Conservation (phyloP, 2,797 vertebrate genomes). For the Ctenopoma multispine region DNA sequence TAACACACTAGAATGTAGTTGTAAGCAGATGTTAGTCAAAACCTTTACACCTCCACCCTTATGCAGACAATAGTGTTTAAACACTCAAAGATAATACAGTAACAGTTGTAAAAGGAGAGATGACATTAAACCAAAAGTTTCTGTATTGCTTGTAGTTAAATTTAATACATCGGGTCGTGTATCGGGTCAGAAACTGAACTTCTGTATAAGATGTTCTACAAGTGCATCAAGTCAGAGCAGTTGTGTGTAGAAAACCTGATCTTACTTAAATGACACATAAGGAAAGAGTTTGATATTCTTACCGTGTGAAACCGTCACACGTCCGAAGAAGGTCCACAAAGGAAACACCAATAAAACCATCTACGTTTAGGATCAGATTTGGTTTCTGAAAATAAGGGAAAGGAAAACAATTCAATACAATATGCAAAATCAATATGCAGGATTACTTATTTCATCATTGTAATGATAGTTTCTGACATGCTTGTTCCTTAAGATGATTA, state of each 20-base stretch:
- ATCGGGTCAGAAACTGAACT: too few relatives aligned
- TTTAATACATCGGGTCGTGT: too few relatives aligned
- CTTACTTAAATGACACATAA: background rate
- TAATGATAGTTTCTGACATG: background rate
- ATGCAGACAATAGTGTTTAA: too few relatives aligned
- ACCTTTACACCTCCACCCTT: background rate
- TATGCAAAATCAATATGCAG: too few relatives aligned
- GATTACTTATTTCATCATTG: background rate
- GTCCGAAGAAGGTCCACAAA: slow-evolving; percentile 96
- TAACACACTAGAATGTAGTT: background rate
- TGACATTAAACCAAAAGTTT: too few relatives aligned
- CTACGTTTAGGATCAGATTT: slow-evolving; percentile 98
- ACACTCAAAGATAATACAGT: too few relatives aligned
- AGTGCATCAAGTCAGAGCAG: background rate
- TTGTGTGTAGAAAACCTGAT: background rate
- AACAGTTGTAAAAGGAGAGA: too few relatives aligned
- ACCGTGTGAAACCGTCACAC: slow-evolving; percentile 97
- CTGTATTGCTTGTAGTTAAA: too few relatives aligned
- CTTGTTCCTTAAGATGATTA: background rate
- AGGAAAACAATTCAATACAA: background rate
- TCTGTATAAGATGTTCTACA: too few relatives aligned
- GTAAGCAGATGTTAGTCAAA: background rate
- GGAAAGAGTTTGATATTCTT: slow-evolving; percentile 45
- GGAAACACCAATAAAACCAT: slow-evolving; percentile 95
- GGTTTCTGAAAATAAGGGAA: slow-evolving; percentile 88